Base-by-base conservation (phyloP, 2,113 vertebrate species). In the Myanophis thanlyinensis region DNA sequence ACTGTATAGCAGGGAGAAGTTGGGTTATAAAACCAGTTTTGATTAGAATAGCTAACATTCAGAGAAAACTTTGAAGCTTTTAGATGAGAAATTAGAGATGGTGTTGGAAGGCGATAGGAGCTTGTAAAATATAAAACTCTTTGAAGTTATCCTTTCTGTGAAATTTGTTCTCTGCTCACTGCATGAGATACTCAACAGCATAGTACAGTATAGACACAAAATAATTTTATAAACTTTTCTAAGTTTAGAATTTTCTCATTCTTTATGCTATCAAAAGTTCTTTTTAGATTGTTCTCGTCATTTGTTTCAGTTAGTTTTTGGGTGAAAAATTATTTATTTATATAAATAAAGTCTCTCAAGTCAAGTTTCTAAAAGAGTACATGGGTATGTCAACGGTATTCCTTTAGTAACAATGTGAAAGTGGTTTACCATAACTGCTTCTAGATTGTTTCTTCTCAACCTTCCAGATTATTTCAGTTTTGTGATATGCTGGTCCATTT, bases 1-100 rank as follows among this genome's bases (percentile, higher is more conserved):
- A 44, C 89, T 93, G 6, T 89, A 90, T 62, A 92, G 27, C 18
- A 91, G 73, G 88, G 88, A 35, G 2, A 92, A 89, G 54, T 27
- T 90, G 67, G 5, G 15, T 25, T 11, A 35, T 44, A 51, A 80
- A 93, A 90, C 3, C 35, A 15, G 91, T 87, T 67, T 89, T 92
- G 13, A 90, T 62, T 27, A 11, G 44, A 89, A 90, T 53, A 85
- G 87, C 40, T 54, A 92, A 92, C 67, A 89, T 89, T 89, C 87
- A 47, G 67, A 92, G 62, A 44, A 90, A 88, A 80, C 53, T 94
- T 91, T 89, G 86, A 91, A 91, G 67, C 53, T 89, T 94, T 93
- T 90, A 91, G 27, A 48, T 40, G 13, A 5, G 88, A 93, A 96
- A 90, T 90, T 93, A 52, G 13, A 93, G 53, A 92, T 25, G 27